phyloP scores from a whole-genome alignment of 1,140 invertebrate species.

The Vanessa atalanta region DNA sequence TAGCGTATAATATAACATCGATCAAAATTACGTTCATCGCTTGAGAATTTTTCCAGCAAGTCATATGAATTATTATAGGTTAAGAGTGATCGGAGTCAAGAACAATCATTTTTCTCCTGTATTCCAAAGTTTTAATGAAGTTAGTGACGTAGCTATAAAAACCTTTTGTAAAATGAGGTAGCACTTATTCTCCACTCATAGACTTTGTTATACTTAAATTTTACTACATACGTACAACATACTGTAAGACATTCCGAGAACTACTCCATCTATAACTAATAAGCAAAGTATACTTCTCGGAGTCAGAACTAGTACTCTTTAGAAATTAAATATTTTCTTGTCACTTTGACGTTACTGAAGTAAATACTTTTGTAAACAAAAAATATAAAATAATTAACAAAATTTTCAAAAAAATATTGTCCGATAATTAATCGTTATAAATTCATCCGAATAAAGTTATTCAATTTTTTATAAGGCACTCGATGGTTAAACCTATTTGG shows the following conservation, averaged over 20 bases:
- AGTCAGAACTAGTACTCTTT: neutral
- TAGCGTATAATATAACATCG: no score
- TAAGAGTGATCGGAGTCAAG: conserved; percentile 37
- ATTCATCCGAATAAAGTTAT: conserved; percentile 5
- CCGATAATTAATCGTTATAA: neutral
- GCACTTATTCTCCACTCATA: neutral
- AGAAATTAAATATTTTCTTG: no score
- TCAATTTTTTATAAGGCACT: conserved; percentile 4
- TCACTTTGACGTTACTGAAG: no score
- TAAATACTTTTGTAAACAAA: no score
- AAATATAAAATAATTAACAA: no score
- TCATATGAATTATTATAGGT: conserved; percentile 45
- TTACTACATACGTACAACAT: neutral
- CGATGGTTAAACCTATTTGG: conserved; percentile 29
- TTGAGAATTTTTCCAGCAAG: conserved; percentile 36
- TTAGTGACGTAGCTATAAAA: conserved; percentile 38
- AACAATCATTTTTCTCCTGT: conserved; percentile 53
- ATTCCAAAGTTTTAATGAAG: conserved; percentile 55
- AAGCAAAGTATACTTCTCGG: neutral
- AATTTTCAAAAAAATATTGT: no score
- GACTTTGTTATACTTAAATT: neutral
- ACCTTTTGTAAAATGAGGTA: conserved; percentile 22
- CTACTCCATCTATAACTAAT: neutral
- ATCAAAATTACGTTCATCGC: conserved; percentile 16
- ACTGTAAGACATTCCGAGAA: no score